Evolutionary conservation across 1,140 invertebrate species (phyloP).

Genomic region (honey bee (Apis mellifera)): Amel_HAv3.1 CM009933.2:5399501-5400000

Average conservation of each 20-base stretch:
- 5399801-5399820: neutral
- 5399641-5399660: too few species aligned
- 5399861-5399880: constrained; percentile 49
- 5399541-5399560: too few species aligned
- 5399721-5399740: constrained; percentile 33
- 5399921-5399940: constrained; percentile 37
- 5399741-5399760: neutral
- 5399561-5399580: too few species aligned
- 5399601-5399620: too few species aligned
- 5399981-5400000: neutral
- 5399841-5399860: constrained; percentile 48
- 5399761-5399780: constrained; percentile 26
- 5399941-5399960: neutral
- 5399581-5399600: too few species aligned
- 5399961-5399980: constrained; percentile 24
- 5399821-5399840: neutral
- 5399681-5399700: neutral
- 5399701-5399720: neutral
- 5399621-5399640: too few species aligned
- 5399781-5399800: constrained; percentile 25
- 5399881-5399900: constrained; percentile 32
- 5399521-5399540: too few species aligned
- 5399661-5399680: neutral
- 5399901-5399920: constrained; percentile 38
- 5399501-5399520: too few species aligned